A percentile compares a stretch with the other conserved stretches of the same genome.
Conservation (phyloP, 1,140 invertebrate species). For the Thereuonema tuberculata region DNA sequence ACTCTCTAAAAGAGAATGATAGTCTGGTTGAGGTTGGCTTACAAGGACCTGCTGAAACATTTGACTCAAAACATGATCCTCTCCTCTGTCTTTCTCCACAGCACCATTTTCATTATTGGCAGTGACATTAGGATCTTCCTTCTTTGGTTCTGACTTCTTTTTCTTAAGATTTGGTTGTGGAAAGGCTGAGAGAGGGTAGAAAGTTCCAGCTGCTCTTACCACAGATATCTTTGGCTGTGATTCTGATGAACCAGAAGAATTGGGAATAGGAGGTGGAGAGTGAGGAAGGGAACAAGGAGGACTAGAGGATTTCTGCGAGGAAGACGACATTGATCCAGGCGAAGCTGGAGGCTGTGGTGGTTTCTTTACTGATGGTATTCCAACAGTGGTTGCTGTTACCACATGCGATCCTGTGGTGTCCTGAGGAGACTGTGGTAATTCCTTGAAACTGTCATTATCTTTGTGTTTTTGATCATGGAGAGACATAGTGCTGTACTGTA, state of each 20-base stretch:
- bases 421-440: no score
- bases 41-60: conserved; percentile 25
- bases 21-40: conserved; percentile 23
- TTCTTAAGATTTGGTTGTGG: conserved; percentile 12
- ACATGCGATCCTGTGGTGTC: background rate
- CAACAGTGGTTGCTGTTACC: background rate
- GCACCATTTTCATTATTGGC: background rate
- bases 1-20: conserved; percentile 30
- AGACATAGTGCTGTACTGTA: conserved; percentile 54
- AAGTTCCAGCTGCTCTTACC: conserved; percentile 84
- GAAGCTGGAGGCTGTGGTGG: conserved; percentile 2
- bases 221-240: conserved; percentile 31
- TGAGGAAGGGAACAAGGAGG: background rate
- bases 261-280: background rate
- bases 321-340: background rate
- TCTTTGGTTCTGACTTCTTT: background rate
- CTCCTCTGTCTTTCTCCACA: background rate
- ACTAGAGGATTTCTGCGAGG: background rate
- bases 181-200: conserved; percentile 74
- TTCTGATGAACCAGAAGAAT: background rate
- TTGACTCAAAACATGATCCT: conserved; percentile 22
- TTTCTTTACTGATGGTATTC: background rate
- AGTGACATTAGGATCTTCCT: background rate
- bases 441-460: background rate
- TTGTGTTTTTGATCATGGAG: conserved; percentile 48